phyloP scores from a whole-genome alignment of 2,797 vertebrate species.

The Champsocephalus esox region DNA sequence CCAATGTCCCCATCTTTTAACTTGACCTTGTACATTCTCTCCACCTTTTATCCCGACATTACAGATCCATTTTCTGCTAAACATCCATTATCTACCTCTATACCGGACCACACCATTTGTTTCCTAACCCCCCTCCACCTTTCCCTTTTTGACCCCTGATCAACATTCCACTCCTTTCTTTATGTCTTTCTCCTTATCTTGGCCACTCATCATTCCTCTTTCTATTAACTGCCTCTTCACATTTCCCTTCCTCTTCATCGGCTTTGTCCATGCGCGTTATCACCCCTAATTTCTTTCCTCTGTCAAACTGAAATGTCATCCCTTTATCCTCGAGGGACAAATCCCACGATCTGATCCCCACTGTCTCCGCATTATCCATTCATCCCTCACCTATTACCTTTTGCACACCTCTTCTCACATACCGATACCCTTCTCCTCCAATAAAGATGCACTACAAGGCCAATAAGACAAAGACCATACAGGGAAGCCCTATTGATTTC shows the following conservation, averaged over 20 bases:
- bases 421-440: constrained; percentile 16
- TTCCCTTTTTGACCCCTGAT: constrained; percentile 31
- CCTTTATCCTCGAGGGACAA: constrained; percentile 52
- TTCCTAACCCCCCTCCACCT: background rate
- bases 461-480: constrained; percentile 53
- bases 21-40: constrained; percentile 42
- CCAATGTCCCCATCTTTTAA: constrained; percentile 37
- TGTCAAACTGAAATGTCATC: constrained; percentile 49
- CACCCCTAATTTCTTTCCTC: constrained; percentile 52
- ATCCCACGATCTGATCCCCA: constrained; percentile 41
- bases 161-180: constrained; percentile 1
- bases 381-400: constrained; percentile 46
- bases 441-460: constrained; percentile 63
- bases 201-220: constrained; percentile 54
- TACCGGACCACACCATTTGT: background rate
- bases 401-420: background rate
- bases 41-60: constrained; percentile 29
- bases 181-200: constrained; percentile 38
- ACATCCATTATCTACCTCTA: constrained; percentile 52
- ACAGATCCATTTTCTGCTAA: constrained; percentile 35
- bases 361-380: constrained; percentile 26
- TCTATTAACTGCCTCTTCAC: constrained; percentile 21
- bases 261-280: constrained; percentile 27
- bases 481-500: constrained; percentile 64
- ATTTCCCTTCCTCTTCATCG: constrained; percentile 44